A percentile compares a stretch with the other conserved stretches of the same genome.
These are phyloP conservation scores for Halcyon malimbica DNA, from an alignment of 2,113 vertebrate genomes.

Conservation along the genomic window DNA sequence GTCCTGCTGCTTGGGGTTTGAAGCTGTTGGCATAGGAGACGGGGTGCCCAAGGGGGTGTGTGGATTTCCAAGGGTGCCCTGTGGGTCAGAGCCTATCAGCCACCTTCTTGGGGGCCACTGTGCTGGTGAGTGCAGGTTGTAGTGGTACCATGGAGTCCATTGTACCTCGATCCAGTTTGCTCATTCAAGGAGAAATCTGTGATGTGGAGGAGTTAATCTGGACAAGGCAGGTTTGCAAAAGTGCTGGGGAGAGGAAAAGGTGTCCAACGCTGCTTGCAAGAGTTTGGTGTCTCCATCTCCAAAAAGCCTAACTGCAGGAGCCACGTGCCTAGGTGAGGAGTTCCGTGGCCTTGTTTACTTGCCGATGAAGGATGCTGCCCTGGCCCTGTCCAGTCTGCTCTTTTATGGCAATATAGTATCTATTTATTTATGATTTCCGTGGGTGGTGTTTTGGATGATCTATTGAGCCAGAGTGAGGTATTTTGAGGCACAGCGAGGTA, in stretches of 20 bases:
- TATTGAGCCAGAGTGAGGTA: slow-evolving; percentile 68
- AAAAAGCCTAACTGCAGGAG: background rate
- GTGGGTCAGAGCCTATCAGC: background rate
- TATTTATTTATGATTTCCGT: slow-evolving; percentile 69
- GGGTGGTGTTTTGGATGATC: slow-evolving; percentile 66
- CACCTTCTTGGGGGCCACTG: background rate
- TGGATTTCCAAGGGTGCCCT: background rate
- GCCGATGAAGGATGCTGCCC: background rate
- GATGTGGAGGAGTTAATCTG: background rate
- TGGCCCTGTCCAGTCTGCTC: slow-evolving; percentile 8
- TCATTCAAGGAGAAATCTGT: background rate
- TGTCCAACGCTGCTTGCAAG: background rate
- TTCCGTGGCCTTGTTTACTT: background rate
- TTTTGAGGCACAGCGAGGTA: slow-evolving; percentile 66
- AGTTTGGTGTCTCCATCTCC: background rate
- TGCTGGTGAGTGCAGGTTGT: background rate
- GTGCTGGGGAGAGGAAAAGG: background rate
- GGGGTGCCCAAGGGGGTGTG: background rate
- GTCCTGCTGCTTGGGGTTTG: background rate
- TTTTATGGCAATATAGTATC: slow-evolving; percentile 3
- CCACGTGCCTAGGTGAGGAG: background rate
- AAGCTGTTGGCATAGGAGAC: background rate
- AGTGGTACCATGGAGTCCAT: background rate
- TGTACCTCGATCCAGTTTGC: background rate
- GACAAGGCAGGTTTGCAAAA: background rate